These are phyloP conservation scores for Anastrepha obliqua DNA, from an alignment of 1,140 invertebrate genomes.

Conservation along the genomic window DNA sequence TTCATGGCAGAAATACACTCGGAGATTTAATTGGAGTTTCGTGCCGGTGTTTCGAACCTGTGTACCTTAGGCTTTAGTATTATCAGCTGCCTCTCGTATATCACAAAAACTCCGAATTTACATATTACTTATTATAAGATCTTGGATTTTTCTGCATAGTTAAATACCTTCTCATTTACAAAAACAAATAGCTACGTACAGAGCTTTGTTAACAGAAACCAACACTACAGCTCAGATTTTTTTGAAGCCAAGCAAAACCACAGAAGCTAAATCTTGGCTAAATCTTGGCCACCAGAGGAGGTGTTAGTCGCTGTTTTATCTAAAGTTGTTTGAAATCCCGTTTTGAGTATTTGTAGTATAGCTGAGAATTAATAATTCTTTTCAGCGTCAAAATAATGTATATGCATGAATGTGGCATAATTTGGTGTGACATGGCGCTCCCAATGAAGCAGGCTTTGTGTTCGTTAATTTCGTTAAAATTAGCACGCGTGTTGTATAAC, in stretches of 20 bases:
- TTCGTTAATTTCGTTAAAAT: slow-evolving; percentile 33
- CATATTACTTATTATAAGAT: too few species aligned
- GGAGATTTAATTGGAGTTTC: too few species aligned
- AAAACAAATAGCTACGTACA: too few species aligned
- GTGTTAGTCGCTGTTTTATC: background rate
- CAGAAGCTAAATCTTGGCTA: background rate
- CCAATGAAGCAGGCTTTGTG: background rate
- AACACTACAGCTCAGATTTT: too few species aligned
- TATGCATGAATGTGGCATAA: background rate
- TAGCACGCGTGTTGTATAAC: slow-evolving; percentile 17
- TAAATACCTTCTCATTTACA: too few species aligned
- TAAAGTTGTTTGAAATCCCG: background rate
- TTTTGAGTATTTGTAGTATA: background rate
- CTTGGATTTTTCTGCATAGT: too few species aligned
- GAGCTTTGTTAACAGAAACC: too few species aligned
- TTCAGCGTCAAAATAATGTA: background rate
- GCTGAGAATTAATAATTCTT: slow-evolving; percentile 6
- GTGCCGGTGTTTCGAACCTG: too few species aligned
- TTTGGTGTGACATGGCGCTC: background rate
- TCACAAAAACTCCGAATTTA: too few species aligned
- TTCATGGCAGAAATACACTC: too few species aligned
- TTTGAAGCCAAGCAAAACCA: background rate
- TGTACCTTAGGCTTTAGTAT: too few species aligned
- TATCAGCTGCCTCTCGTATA: too few species aligned
- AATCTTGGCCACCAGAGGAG: background rate